Percentiles rank a stretch among this genome's conserved stretches.
These are phyloP conservation scores for Lagorchestes hirsutus DNA, from an alignment of 2,797 vertebrate genomes.

Conservation along the genomic window DNA sequence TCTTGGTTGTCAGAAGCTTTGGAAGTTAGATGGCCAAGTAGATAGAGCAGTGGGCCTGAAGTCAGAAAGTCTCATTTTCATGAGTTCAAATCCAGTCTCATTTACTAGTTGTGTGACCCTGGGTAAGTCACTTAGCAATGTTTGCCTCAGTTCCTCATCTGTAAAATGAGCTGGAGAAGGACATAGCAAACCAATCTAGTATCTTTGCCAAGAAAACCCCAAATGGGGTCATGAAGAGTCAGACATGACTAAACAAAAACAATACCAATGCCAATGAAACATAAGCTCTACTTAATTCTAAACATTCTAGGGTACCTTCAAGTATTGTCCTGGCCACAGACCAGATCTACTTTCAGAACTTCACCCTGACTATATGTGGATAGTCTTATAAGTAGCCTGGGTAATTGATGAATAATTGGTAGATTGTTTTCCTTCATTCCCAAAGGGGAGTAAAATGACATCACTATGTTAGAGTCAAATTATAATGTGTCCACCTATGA, in stretches of 20 bases:
- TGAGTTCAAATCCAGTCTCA: not conserved
- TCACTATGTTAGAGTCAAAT: no score
- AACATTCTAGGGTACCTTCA: not conserved
- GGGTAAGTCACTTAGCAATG: not conserved
- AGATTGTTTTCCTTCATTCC: no score
- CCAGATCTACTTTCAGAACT: not conserved
- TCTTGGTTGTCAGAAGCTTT: not conserved
- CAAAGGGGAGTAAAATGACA: no score
- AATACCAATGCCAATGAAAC: not conserved
- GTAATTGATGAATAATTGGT: not conserved
- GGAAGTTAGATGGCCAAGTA: not conserved
- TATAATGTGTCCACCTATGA: no score
- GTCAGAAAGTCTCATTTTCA: not conserved
- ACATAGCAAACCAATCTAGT: not conserved
- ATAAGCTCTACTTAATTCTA: not conserved
- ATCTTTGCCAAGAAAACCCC: not conserved
- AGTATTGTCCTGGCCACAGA: not conserved
- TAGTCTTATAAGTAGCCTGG: not conserved
- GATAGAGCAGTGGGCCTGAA: not conserved
- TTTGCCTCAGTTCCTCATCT: not conserved
- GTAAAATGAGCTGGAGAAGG: not conserved
- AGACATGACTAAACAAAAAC: not conserved
- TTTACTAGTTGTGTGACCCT: no score
- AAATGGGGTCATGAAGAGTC: not conserved
- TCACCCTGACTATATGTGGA: not conserved